Percentiles rank a stretch among this genome's conserved stretches.
Conservation (phyloP, 1,140 invertebrate species). For the Aphelinus atriplicis region DNA sequence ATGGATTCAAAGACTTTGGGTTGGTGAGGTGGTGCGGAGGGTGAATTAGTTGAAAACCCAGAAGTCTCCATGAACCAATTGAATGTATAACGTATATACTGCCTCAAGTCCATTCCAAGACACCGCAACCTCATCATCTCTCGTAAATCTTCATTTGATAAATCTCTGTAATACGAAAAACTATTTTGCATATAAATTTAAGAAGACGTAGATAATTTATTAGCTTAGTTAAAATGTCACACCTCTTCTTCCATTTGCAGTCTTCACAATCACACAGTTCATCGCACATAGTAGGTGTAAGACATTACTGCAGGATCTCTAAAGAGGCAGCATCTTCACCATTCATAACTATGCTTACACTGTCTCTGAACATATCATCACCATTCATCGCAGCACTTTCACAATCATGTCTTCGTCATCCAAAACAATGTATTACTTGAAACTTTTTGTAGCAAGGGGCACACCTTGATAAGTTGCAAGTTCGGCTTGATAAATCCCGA, state of each 20-base stretch:
- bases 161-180: slow-evolving; percentile 49
- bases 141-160: slow-evolving; percentile 63
- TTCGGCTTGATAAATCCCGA: no score
- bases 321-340: not conserved
- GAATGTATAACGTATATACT: slow-evolving; percentile 65
- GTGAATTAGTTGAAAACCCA: slow-evolving; percentile 46
- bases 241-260: slow-evolving; percentile 34
- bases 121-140: slow-evolving; percentile 67
- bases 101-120: slow-evolving; percentile 68
- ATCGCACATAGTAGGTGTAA: not conserved
- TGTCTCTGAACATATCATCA: not conserved
- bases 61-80: slow-evolving; percentile 62
- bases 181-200: not conserved
- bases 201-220: no score
- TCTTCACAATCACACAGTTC: slow-evolving; percentile 38
- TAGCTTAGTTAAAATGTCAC: no score
- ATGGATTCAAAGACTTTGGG: slow-evolving; percentile 47
- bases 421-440: not conserved
- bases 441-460: no score
- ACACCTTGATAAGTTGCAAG: no score
- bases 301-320: not conserved
- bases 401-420: not conserved
- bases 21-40: slow-evolving; percentile 46
- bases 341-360: not conserved
- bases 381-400: not conserved